Evolutionary conservation across 2,888 invertebrate species (phyloP), one percentile per base, ranked within the genome.

Genomic region (Sicus ferrugineus): DNA sequence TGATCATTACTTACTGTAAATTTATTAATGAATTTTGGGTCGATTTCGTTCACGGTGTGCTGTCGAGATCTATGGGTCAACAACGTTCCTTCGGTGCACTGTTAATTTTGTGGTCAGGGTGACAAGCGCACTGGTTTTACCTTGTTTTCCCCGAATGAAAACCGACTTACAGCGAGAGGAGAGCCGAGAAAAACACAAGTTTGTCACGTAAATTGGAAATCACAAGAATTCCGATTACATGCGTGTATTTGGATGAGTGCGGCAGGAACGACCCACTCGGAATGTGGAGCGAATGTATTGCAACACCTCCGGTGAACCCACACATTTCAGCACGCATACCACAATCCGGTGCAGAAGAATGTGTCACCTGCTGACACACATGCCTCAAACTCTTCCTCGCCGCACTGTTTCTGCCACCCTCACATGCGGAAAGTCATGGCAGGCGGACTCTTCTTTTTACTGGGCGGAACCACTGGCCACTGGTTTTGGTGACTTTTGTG

Each of bases 171-270:
- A 34, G 34, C 19, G 34, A 31, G 59, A 21, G 2, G 34, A 14
- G 34, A 7, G 34, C 19, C 28, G 30, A 28, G 30, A 58, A 58
- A 56, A 67, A 46, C 28, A 19, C 28, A 19, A 50, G 58, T 67
- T 67, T 67, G 66, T 59, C 69, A 72, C 67, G 67, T 61, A 72
- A 69, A 72, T 72, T 65, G 61, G 68, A 72, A 69, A 69, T 67
- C 67, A 67, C 66, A 58, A 58, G 66, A 58, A 21, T 58, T 58
- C 28, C 30, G 23, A 7, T 52, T 21, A 21, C 38, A 14, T 46
- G 56, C 42, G 58, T 64, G 48, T 50, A 26, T 31, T 21, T n/a
- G 19, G n/a, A 19, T 52, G 50, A 19, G n/a, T 9, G 21, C 9
- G 34, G 4, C 16, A 14, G 31, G 46, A 42, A 67, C 42, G 56